A percentile compares a stretch with the other conserved stretches of the same genome.
phyloP scores from a whole-genome alignment of 1,140 invertebrate species.

The Drosophila tristis region DNA sequence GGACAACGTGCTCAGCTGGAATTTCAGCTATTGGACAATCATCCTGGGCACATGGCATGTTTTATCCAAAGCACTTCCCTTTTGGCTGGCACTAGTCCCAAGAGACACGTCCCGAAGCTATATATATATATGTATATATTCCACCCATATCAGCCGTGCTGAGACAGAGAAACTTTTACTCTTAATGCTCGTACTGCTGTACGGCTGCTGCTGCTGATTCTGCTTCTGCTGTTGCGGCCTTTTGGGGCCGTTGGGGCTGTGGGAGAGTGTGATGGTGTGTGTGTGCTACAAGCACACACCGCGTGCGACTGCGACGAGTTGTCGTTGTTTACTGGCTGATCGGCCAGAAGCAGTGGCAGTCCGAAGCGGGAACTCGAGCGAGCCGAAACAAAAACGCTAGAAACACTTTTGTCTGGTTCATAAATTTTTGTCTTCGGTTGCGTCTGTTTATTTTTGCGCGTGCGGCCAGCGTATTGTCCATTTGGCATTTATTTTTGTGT shows the following conservation, averaged over 20 bases:
- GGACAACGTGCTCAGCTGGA: too few relatives aligned
- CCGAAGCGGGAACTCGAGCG: conserved; percentile 54
- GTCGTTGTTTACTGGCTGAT: conserved; percentile 17
- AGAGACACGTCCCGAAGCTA: too few relatives aligned
- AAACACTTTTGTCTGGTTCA: conserved; percentile 20
- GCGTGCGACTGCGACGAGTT: conserved; percentile 6
- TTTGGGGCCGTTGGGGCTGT: not conserved
- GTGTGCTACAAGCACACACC: not conserved
- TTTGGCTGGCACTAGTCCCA: too few relatives aligned
- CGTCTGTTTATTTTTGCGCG: conserved; percentile 32
- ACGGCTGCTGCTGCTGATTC: not conserved
- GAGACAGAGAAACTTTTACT: too few relatives aligned
- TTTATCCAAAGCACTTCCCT: too few relatives aligned
- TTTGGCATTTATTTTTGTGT: conserved; percentile 16
- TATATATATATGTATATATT: too few relatives aligned
- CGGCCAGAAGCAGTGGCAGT: conserved; percentile 32
- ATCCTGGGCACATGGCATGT: too few relatives aligned
- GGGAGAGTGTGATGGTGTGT: too few relatives aligned
- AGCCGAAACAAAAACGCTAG: conserved; percentile 43
- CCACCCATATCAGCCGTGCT: too few relatives aligned
- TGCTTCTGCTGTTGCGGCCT: not conserved
- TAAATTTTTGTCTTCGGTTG: conserved; percentile 34
- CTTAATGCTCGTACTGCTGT: too few relatives aligned
- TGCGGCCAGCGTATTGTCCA: conserved; percentile 8
- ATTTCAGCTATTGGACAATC: too few relatives aligned